Conservation (phyloP, 2,888 invertebrate genomes). For the Dendrolimus pini region DNA sequence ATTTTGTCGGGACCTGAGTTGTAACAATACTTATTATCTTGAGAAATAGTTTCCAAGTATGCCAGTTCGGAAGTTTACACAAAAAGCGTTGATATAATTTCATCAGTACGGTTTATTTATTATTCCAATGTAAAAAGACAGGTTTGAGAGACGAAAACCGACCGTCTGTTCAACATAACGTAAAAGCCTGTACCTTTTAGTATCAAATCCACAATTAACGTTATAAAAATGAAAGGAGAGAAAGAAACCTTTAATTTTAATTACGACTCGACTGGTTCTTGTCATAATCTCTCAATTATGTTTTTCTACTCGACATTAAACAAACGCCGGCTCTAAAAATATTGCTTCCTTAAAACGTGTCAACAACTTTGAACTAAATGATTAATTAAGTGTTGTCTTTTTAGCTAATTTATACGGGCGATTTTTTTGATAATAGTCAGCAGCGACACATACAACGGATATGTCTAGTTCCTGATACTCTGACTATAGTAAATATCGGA, state of each 20-base stretch:
- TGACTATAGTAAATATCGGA: no score
- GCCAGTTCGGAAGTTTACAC: no score
- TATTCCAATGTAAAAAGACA: no score
- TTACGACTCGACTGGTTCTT: constrained; percentile 53
- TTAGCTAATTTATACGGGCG: no score
- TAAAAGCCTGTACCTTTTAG: neutral
- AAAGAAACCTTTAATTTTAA: constrained; percentile 55
- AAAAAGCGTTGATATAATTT: no score
- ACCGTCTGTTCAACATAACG: neutral
- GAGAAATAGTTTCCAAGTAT: no score
- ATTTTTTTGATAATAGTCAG: no score
- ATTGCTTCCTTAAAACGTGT: neutral
- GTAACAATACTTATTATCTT: no score
- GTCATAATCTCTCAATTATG: constrained; percentile 41
- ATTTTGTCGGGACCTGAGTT: no score
- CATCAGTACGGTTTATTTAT: no score
- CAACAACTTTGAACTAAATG: neutral
- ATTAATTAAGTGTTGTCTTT: neutral
- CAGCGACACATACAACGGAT: no score
- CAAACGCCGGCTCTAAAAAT: neutral
- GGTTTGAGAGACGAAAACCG: neutral
- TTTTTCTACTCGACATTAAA: neutral
- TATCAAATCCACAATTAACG: constrained; percentile 44
- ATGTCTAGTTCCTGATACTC: no score
- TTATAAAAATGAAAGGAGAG: constrained; percentile 36